Base-by-base conservation (phyloP, 2,888 invertebrate genomes). In the Limnephilus marmoratus region DNA sequence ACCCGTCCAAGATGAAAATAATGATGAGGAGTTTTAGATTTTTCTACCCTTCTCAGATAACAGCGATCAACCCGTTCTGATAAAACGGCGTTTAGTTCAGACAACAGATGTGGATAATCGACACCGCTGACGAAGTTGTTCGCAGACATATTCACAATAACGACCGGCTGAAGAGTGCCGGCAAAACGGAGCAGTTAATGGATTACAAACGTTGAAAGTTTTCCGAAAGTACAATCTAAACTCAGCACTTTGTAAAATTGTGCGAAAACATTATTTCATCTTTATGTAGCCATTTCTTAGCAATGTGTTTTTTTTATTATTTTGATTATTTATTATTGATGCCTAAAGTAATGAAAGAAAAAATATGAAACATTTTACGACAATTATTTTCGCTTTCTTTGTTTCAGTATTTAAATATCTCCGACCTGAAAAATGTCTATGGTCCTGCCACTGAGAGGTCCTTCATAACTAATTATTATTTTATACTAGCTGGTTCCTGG, bases 151-250 rank as follows among this genome's bases (percentile, higher is more conserved):
- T 68, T 68, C 68, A 68, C 68, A 68, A 68, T 68, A 68, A 68
- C 68, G 24, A n/a, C 68, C 68, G 68, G 9, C n/a, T 24, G 9
- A 68, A 68, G 68, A 24, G 68, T 68, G 68, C 68, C 68, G n/a
- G 68, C 68, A n/a, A 68, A 83, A 37, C 18, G 31, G 82, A 83
- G 34, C 34, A 31, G 34, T 83, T 37, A 83, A 83, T 83, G 82
- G 82, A 83, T 83, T 83, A 37, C 34, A 82, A 34, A 82, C 34
- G 82, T 34, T 37, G 7, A 83, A 82, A 83, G 82, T 83, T 83
- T 18, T 31, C 34, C 82, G 34, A 18, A 34, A 83, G 68, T 68
- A 68, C 68, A 68, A 68, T 68, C 68, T 68, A 9, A n/a, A 68
- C 24, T n/a, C 24, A 68, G 68, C 68, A 68, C 68, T 68, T 68